These are phyloP conservation scores for Parotia lawesii DNA, from an alignment of 2,113 vertebrate species.

Conservation along the genomic window DNA sequence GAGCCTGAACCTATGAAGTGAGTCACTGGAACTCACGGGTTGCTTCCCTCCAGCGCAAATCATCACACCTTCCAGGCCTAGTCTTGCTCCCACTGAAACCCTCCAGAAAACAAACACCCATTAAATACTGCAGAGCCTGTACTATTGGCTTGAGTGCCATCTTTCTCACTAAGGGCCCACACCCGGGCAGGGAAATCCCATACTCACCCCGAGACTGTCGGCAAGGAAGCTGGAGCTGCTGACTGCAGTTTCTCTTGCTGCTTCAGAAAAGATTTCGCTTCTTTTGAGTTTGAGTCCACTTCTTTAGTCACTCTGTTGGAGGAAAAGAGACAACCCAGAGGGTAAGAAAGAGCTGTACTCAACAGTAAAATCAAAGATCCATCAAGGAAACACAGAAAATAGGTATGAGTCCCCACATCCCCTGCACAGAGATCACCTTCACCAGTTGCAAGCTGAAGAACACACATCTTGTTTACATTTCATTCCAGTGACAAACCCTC, in stretches of 20 bases:
- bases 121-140: not conserved
- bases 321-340: not conserved
- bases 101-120: not conserved
- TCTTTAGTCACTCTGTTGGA: slow-evolving; percentile 87
- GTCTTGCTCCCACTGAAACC: not conserved
- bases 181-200: not conserved
- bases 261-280: slow-evolving; percentile 86
- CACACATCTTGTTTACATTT: not conserved
- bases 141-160: rapidly evolving
- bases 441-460: not conserved
- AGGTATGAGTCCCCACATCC: not conserved
- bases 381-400: not conserved
- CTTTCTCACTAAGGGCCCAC: not conserved
- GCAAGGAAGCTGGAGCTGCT: not conserved
- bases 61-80: not conserved
- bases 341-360: not conserved
- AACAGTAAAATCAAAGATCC: not conserved
- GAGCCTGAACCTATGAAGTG: not conserved
- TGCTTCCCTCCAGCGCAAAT: not conserved
- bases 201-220: slow-evolving; percentile 76
- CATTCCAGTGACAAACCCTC: not conserved
- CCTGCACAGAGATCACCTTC: not conserved
- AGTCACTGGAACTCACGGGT: not conserved
- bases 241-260: slow-evolving; percentile 70
- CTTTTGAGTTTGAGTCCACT: slow-evolving; percentile 85